Evolutionary conservation across 2,888 invertebrate genomes (phyloP), one percentile per base, ranked within the genome.

Genomic region (Busseola fusca): DNA sequence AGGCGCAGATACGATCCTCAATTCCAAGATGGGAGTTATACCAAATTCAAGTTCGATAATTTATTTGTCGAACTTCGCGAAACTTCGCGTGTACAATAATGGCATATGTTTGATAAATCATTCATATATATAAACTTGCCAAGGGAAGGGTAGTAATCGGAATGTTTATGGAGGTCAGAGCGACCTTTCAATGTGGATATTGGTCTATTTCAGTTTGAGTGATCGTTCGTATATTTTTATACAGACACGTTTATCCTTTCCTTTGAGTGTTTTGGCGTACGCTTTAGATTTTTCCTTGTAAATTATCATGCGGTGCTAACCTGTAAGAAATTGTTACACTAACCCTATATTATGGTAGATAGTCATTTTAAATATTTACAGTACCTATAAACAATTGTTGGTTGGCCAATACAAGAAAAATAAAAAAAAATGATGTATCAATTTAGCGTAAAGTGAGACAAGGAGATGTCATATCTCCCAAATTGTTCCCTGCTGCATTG

Each of bases 61-160:
- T 62, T 81, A 72, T 82, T 57, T 34, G 60, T 30, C 34, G 21
- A 82, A 72, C 54, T 81, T 72, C 16, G 25, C 1, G 45, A 45
- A 81, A 84, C 82, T 78, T 73, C 27, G 21, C 42, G 14, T 59
- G 82, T 77, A 77, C 82, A 77, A 72, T 77, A 81, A 76, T 56
- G 69, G 50, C 73, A 82, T 81, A 69, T 81, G 81, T 81, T 84
- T 84, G 82, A 82, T 81, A 82, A 82, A 81, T 82, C 73, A 84
- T 84, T 65, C 78, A 67, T 72, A 63, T 68, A 60, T 78, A 79
- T 68, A 68, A 68, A 82, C 64, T 82, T 77, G 25, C 27, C 40
- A 72, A 56, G 69, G n/a, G 58, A 40, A 58, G 69, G 78, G 73
- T 67, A 50, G 73, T 66, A 66, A 76, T 67, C 64, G 70, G 66